Conservation (phyloP, 2,113 vertebrate species). For the Rhinolophus ferrumequinum region DNA sequence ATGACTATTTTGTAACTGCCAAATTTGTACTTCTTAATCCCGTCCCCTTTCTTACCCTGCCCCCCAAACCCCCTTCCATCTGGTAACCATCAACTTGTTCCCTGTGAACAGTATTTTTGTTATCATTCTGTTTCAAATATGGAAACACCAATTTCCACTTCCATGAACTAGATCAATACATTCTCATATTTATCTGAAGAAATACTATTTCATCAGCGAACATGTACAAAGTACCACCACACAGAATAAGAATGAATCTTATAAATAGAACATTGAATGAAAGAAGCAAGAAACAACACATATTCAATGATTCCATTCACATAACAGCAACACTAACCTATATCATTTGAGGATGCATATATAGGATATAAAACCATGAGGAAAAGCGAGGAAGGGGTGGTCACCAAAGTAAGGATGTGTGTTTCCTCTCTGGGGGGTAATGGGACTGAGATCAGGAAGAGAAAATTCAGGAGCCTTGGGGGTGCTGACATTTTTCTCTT, state of each 20-base stretch:
- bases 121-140: neutral
- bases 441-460: neutral
- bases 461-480: neutral
- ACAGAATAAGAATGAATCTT: neutral
- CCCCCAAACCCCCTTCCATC: no score
- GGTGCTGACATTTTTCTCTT: neutral
- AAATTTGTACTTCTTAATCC: no score
- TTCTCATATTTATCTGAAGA: neutral
- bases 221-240: neutral
- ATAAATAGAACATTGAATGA: neutral
- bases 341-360: neutral
- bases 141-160: neutral
- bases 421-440: neutral
- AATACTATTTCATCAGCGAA: neutral
- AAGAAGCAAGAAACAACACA: neutral
- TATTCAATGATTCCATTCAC: neutral
- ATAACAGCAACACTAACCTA: neutral
- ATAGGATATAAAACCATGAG: neutral
- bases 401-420: neutral
- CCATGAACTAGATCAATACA: neutral
- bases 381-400: neutral
- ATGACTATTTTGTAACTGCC: no score
- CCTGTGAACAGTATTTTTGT: neutral
- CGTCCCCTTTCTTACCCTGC: no score
- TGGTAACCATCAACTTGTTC: no score